Base-by-base conservation (phyloP, 2,113 vertebrate species). In the Podarcis raffonei region DNA sequence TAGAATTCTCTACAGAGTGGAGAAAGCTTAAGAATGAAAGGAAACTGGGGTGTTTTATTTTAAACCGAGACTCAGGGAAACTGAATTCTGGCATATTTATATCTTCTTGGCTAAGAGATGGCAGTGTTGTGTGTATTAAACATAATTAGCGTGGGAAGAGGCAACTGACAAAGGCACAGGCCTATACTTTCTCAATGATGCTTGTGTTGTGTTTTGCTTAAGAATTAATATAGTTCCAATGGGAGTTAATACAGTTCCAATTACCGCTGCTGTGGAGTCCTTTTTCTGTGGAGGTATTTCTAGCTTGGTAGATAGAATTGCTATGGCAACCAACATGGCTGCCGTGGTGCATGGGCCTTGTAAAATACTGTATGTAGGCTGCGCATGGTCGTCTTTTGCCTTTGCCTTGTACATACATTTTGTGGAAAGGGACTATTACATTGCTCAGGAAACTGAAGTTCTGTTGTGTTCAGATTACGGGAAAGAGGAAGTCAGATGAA, bases 271-370 rank as follows among this genome's bases (percentile, higher is more conserved):
- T 90, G 92, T 93, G 83, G 53, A 92, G 32, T 72, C 86, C 7
- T 53, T 86, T 87, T 66, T 68, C 57, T 83, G 62, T 90, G 87
- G 86, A 89, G 82, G 81, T 27, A 68, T 92, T 92, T 92, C 89
- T 71, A 84, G 82, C 75, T 75, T 53, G 76, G 27, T 4, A 89
- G 91, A 71, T 89, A 84, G 92, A 90, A 83, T 89, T 16, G 2
- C 81, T 88, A 0, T 92, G 90, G 72, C 39, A 93, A 87, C 81
- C 85, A 82, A 9, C 0, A 0, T 30, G 2, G 69, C 66, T 90
- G 89, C 37, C 16, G 53, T 84, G 22, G 37, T n/a, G 35, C 22
- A 69, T 87, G 9, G 65, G 88, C 0, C 0, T 42, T 84, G 30
- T 27, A 57, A 57, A 35, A 2, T 22, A 6, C 27, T 71, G 32